Base-by-base conservation (phyloP, 2,797 vertebrate species). In the Trachurus trachurus region DNA sequence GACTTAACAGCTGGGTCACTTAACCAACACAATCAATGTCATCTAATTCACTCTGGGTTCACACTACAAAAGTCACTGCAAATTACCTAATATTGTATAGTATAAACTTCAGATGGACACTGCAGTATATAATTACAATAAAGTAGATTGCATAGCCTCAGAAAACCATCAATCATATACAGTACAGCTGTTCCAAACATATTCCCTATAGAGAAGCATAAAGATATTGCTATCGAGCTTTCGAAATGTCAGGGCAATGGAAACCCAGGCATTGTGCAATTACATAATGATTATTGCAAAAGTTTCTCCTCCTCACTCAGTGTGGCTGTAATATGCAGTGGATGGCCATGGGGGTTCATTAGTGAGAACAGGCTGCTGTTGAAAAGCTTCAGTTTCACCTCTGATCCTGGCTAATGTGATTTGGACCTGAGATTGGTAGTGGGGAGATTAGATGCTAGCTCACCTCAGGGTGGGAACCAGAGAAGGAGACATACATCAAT, bases 321-420 rank as follows among this genome's bases (percentile, higher is more conserved):
- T 86, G 86, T 93, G 92, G 92, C 92, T 95, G 93, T 95, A 94
- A 95, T 95, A 93, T 90, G 93, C 91, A 92, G 91, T 88, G 91
- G 89, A 95, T 95, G 92, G 94, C 95, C 94, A 93, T 92, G 89
- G 95, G 94, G 94, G 92, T 93, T 93, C 93, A 94, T 95, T 95
- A 95, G 93, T 88, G 93, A 93, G 89, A 91, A 93, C 92, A 91
- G 91, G 91, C 93, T 91, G 88, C 90, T 94, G 94, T 95, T 93
- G 92, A 94, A 93, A 94, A 93, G 93, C 93, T 95, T 94, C 88
- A 93, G 94, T 95, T 95, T 95, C 94, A 94, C 94, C 93, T 95
- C 94, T 94, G 94, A 95, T 95, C 95, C 93, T 90, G 45, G 92
- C 93, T 96, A 96, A 95, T 96, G 94, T 95, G 94, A 96, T 96